Conservation (phyloP, 2,888 invertebrate genomes). For the Liodrosophila aerea region DNA sequence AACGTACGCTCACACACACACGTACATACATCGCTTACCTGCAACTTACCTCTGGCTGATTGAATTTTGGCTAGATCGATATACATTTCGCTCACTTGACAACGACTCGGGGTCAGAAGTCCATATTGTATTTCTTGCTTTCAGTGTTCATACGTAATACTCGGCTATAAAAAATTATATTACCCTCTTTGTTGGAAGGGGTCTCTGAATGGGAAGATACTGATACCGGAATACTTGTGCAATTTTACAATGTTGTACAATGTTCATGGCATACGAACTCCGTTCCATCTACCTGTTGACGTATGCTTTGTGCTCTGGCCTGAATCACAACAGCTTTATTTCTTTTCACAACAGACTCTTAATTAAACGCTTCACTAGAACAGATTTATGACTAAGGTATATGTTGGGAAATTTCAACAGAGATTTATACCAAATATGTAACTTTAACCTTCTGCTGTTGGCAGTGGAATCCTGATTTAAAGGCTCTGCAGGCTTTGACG, state of each 20-base stretch:
- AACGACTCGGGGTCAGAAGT: conserved; percentile 66
- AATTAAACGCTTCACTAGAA: too few species aligned
- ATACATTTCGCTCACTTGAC: conserved; percentile 41
- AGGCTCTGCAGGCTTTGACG: too few species aligned
- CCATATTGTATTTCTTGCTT: conserved; percentile 57
- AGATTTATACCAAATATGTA: too few species aligned
- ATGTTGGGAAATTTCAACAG: too few species aligned
- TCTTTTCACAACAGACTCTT: conserved; percentile 2
- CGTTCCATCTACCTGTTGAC: conserved; percentile 9
- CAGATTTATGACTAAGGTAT: too few species aligned
- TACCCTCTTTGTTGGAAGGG: conserved; percentile 14
- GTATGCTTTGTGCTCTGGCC: conserved; percentile 22
- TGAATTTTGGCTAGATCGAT: conserved; percentile 47
- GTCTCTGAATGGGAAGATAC: too few species aligned
- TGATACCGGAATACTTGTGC: conserved; percentile 30
- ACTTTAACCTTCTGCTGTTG: too few species aligned
- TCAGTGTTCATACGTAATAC: conserved; percentile 41
- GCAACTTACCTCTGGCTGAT: conserved; percentile 27
- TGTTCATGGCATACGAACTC: background rate
- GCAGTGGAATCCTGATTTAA: too few species aligned
- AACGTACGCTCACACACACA: conserved; percentile 30
- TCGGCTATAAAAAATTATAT: conserved; percentile 54
- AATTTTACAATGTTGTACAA: conserved; percentile 30
- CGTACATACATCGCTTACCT: conserved; percentile 2
- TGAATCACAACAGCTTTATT: conserved; percentile 35